These are phyloP conservation scores for Tenodera sinensis DNA, from an alignment of 2,888 invertebrate species.

Conservation along the genomic window DNA sequence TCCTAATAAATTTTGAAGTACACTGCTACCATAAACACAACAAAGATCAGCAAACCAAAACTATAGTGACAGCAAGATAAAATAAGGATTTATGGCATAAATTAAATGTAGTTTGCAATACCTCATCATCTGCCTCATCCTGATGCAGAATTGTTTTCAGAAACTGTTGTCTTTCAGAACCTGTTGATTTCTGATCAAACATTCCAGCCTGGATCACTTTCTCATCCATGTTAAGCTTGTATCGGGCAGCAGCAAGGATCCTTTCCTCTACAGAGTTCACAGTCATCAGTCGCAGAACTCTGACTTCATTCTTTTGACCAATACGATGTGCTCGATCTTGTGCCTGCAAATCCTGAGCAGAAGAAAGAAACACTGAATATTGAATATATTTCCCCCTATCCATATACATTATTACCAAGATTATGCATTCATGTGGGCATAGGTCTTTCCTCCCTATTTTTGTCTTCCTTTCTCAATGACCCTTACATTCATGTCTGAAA, in stretches of 20 bases:
- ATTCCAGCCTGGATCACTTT: constrained; percentile 66
- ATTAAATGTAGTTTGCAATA: constrained; percentile 27
- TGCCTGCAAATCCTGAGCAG: constrained; percentile 56
- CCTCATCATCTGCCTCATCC: constrained; percentile 52
- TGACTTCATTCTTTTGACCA: constrained; percentile 61
- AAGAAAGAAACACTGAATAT: not conserved
- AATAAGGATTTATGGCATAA: not conserved
- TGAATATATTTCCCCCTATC: not conserved
- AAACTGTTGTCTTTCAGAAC: constrained; percentile 55
- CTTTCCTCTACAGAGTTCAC: constrained; percentile 62
- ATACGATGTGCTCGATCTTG: constrained; percentile 65
- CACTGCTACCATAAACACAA: too few relatives aligned
- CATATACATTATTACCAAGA: not conserved
- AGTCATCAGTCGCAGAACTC: constrained; percentile 59
- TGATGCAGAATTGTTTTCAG: constrained; percentile 53
- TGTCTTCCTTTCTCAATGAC: too few relatives aligned
- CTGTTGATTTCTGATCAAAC: constrained; percentile 63
- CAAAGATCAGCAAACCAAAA: too few relatives aligned
- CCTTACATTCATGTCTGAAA: too few relatives aligned
- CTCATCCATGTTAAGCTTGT: constrained; percentile 62
- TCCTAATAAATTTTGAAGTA: too few relatives aligned
- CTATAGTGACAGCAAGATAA: not conserved
- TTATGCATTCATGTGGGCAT: too few relatives aligned
- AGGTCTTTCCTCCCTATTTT: too few relatives aligned
- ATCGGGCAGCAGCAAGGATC: constrained; percentile 60